Percentiles rank a stretch among this genome's conserved stretches.
These are phyloP conservation scores for Hassar affinis DNA, from an alignment of 2,113 vertebrate genomes.

Conservation along the genomic window DNA sequence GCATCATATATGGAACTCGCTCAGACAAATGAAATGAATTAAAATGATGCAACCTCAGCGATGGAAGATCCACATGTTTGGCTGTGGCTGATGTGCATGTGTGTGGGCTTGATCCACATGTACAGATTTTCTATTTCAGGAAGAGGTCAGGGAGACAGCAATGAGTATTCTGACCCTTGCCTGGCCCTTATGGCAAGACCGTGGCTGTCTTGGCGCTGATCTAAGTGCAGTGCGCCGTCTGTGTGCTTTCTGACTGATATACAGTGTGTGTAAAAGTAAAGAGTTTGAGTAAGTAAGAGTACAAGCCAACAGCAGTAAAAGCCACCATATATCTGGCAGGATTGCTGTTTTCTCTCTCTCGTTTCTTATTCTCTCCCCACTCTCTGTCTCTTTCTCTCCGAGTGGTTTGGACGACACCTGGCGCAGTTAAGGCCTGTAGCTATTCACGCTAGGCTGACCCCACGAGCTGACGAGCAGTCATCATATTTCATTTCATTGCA, in stretches of 20 bases:
- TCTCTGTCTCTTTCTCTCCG: not conserved
- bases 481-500: slow-evolving; percentile 11
- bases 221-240: slow-evolving; percentile 1
- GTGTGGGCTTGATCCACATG: slow-evolving; percentile 3
- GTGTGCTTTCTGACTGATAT: slow-evolving; percentile 63
- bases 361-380: not conserved
- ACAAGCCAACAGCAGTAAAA: slow-evolving; percentile 67
- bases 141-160: not conserved
- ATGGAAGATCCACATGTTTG: slow-evolving; percentile 6
- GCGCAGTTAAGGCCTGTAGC: not conserved
- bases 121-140: slow-evolving; percentile 11
- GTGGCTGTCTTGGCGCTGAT: slow-evolving; percentile 22
- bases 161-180: slow-evolving; percentile 13
- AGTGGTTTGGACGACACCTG: not conserved
- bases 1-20: not conserved
- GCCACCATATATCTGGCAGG: slow-evolving; percentile 59
- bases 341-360: not conserved
- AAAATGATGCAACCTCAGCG: not conserved
- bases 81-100: slow-evolving; percentile 6
- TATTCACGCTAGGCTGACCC: not conserved
- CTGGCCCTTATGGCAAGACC: slow-evolving; percentile 40
- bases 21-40: slow-evolving; percentile 1
- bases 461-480: not conserved
- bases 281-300: slow-evolving; percentile 58
- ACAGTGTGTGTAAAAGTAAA: slow-evolving; percentile 65